These are phyloP conservation scores for Priapulus caudatus DNA, from an alignment of 2,888 invertebrate species.

Conservation along the genomic window DNA sequence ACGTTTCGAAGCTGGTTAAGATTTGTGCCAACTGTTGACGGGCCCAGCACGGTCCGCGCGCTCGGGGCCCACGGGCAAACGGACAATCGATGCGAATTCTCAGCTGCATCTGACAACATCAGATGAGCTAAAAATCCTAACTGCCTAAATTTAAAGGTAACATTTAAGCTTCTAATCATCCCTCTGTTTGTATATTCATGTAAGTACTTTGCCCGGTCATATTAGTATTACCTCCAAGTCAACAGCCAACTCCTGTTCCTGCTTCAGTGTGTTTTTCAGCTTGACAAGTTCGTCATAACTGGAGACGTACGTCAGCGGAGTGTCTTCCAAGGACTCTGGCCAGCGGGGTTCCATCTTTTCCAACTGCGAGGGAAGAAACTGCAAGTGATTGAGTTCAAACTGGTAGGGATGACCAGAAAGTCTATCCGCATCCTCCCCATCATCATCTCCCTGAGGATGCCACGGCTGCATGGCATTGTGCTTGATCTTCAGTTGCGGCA, in stretches of 20 bases:
- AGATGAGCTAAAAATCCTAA: too few species aligned
- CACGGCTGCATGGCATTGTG: constrained; percentile 74
- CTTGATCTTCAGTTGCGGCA: constrained; percentile 69
- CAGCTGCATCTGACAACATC: too few species aligned
- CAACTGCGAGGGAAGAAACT: constrained; percentile 46
- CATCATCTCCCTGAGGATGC: constrained; percentile 53
- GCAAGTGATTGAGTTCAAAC: constrained; percentile 62
- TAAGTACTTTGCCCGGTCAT: too few species aligned
- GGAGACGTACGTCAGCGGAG: constrained; percentile 55
- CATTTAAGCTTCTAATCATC: too few species aligned
- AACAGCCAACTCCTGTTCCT: constrained; percentile 63
- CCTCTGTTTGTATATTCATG: too few species aligned
- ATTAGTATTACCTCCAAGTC: constrained; percentile 56
- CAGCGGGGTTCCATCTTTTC: constrained; percentile 8
- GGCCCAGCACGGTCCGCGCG: too few species aligned
- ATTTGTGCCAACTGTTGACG: too few species aligned
- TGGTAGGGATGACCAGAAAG: constrained; percentile 82
- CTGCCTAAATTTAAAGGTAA: too few species aligned
- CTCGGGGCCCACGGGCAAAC: too few species aligned
- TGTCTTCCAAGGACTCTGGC: constrained; percentile 45
- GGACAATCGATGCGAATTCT: too few species aligned
- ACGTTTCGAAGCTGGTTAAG: too few species aligned
- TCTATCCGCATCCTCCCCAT: too few species aligned
- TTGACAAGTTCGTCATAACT: constrained; percentile 50
- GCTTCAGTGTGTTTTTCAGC: constrained; percentile 53